Percentiles rank a stretch among this genome's conserved stretches.
Evolutionary conservation across 2,797 vertebrate genomes (phyloP).

Genomic region (Phylloscopus collybita): DNA sequence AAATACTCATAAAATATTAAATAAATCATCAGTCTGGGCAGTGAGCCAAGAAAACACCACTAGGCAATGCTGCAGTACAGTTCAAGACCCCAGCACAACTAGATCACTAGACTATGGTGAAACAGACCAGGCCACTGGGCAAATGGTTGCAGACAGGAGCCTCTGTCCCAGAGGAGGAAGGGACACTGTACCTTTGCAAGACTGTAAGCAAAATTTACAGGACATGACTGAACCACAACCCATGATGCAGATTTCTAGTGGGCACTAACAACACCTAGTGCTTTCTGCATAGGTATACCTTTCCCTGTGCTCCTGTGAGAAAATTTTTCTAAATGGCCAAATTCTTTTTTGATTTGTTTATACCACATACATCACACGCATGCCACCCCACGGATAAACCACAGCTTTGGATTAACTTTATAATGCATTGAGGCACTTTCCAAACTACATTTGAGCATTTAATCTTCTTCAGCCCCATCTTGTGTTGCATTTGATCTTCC

Average conservation of each 20-base stretch:
- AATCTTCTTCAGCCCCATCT: background rate
- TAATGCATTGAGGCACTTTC: background rate
- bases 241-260: background rate
- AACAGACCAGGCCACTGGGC: background rate
- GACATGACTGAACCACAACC: background rate
- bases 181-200: background rate
- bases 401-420: background rate
- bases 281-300: background rate
- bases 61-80: background rate
- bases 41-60: background rate
- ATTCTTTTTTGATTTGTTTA: background rate
- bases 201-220: rapidly evolving
- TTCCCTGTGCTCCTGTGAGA: background rate
- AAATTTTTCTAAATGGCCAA: background rate
- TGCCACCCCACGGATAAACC: background rate
- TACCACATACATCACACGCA: background rate
- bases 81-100: background rate
- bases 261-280: background rate
- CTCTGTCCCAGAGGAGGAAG: rapidly evolving
- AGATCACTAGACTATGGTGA: background rate
- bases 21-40: background rate
- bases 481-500: background rate
- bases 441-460: background rate
- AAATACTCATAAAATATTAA: background rate
- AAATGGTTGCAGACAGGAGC: background rate